Conservation (phyloP, 2,888 invertebrate species). For the Tenthredo livida region DNA sequence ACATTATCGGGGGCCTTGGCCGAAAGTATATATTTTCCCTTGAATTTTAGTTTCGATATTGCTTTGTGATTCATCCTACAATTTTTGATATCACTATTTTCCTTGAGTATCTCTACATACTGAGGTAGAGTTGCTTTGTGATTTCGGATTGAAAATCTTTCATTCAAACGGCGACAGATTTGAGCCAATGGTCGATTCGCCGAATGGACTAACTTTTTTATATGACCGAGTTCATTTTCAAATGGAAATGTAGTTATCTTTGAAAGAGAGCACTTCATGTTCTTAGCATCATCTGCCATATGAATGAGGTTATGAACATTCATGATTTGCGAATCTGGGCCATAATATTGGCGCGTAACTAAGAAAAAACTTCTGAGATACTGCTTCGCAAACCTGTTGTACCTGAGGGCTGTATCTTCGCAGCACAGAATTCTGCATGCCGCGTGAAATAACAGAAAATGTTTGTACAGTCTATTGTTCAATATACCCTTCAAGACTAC, state of each 20-base stretch:
- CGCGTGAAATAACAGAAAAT: conserved; percentile 17
- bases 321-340: neutral
- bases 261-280: neutral
- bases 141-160: neutral
- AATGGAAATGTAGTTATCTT: conserved; percentile 10
- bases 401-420: neutral
- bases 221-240: conserved; percentile 6
- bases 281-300: conserved; percentile 18
- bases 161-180: neutral
- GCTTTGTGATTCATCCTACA: neutral
- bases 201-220: conserved; percentile 9
- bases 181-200: conserved; percentile 22
- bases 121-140: neutral
- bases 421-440: conserved; percentile 5
- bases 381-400: conserved; percentile 1
- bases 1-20: neutral
- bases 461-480: neutral
- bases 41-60: neutral
- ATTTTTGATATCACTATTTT: neutral
- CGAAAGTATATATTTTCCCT: conserved; percentile 16
- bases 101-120: conserved; percentile 11
- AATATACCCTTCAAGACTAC: conserved; percentile 53
- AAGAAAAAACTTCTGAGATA: conserved; percentile 6
- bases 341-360: conserved; percentile 5
- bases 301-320: neutral